A percentile compares a stretch with the other conserved stretches of the same genome.
Conservation (phyloP, 2,888 invertebrate genomes). For the Orchesella flavescens region DNA sequence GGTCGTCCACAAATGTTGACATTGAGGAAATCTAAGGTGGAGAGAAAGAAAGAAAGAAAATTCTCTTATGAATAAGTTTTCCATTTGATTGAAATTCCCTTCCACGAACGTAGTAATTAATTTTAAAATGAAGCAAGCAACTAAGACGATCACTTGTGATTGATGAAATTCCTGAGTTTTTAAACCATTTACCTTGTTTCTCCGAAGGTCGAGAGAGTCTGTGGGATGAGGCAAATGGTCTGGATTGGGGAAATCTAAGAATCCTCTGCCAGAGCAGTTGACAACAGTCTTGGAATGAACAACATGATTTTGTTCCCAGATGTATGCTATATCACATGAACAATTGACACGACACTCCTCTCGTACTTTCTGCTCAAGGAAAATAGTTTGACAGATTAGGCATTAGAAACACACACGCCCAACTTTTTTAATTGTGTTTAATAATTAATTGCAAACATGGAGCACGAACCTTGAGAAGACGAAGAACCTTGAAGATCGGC, state of each 20-base stretch:
- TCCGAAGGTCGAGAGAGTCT: constrained; percentile 80
- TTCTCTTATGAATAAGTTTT: too few relatives aligned
- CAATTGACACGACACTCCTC: constrained; percentile 70
- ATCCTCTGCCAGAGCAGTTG: constrained; percentile 79
- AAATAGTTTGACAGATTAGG: background rate
- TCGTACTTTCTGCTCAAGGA: constrained; percentile 65
- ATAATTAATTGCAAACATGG: background rate
- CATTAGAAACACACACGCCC: too few relatives aligned
- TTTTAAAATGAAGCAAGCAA: too few relatives aligned
- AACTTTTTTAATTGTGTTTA: too few relatives aligned
- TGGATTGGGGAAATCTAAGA: constrained; percentile 78
- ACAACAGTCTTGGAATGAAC: constrained; percentile 79
- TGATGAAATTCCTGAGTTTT: background rate
- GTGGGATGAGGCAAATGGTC: constrained; percentile 80
- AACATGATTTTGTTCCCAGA: constrained; percentile 69
- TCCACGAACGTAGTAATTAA: too few relatives aligned
- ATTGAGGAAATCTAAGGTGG: constrained; percentile 79
- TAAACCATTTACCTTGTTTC: constrained; percentile 78
- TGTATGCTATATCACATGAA: constrained; percentile 69
- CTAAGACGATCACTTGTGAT: too few relatives aligned
- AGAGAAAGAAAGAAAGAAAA: too few relatives aligned
- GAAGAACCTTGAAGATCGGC: constrained; percentile 69
- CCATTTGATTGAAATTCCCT: too few relatives aligned
- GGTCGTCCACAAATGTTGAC: constrained; percentile 80
- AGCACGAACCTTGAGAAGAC: constrained; percentile 68